Percentiles rank a stretch among this genome's conserved stretches.
Conservation (phyloP, 92 coral and sea anemone genomes). For the Paragorgia papillata region DNA sequence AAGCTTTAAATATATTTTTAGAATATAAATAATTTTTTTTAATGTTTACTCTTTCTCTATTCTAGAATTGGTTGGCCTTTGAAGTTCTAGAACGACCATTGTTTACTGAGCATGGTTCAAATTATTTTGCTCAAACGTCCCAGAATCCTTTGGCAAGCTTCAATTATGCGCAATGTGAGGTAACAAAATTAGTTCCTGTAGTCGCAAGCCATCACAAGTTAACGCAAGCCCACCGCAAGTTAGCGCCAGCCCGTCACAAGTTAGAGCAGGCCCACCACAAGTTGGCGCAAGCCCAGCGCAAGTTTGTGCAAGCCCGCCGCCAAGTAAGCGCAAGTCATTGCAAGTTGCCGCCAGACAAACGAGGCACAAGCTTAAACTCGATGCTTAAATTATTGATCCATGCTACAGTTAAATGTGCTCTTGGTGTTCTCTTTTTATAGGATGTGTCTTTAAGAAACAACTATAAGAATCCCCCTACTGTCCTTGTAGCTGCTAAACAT, state of each 20-base stretch:
- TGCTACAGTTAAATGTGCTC: too few species aligned
- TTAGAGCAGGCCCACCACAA: too few species aligned
- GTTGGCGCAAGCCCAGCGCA: too few species aligned
- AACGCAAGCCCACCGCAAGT: too few species aligned
- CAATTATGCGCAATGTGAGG: constrained; percentile 76
- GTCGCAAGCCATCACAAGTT: too few species aligned
- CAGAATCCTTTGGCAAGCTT: constrained; percentile 52
- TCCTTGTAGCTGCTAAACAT: constrained; percentile 1
- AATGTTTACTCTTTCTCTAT: background rate
- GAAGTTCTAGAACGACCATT: constrained; percentile 67
- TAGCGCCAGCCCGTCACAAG: too few species aligned
- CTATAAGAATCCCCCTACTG: constrained; percentile 53
- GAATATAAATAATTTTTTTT: too few species aligned
- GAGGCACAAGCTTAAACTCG: too few species aligned
- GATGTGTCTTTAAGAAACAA: constrained; percentile 59
- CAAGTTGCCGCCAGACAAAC: background rate
- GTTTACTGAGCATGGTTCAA: constrained; percentile 66
- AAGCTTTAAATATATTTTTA: too few species aligned
- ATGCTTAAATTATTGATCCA: background rate
- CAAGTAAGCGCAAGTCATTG: background rate
- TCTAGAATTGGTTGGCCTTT: constrained; percentile 73
- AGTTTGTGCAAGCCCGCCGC: too few species aligned
- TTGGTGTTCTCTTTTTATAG: background rate
- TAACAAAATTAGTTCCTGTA: too few species aligned
- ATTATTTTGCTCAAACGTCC: constrained; percentile 46